Percentiles rank a stretch among this genome's conserved stretches.
Evolutionary conservation across 2,888 invertebrate species (phyloP).

Genomic region (Cyclophora albipunctata): DNA sequence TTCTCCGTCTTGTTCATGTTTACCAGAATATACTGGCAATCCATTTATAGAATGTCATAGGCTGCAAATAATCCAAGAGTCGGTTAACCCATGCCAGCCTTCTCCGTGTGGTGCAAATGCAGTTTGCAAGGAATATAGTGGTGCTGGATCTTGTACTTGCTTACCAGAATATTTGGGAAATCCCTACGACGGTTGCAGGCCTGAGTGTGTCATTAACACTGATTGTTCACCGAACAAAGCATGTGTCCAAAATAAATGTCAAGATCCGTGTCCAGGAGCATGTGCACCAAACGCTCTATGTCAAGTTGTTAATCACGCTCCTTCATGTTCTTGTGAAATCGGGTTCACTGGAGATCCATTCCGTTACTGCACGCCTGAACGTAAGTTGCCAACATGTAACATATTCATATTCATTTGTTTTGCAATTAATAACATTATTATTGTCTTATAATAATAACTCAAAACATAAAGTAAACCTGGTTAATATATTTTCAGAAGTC

Average conservation of each 20-base stretch:
- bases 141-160: constrained; percentile 81
- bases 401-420: neutral
- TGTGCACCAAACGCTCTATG: constrained; percentile 86
- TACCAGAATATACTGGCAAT: constrained; percentile 81
- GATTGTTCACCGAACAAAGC: constrained; percentile 82
- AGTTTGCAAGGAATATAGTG: constrained; percentile 75
- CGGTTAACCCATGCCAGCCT: constrained; percentile 74
- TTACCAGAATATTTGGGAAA: constrained; percentile 82
- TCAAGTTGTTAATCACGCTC: constrained; percentile 82
- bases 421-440: constrained; percentile 1
- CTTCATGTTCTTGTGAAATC: constrained; percentile 79
- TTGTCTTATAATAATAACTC: neutral
- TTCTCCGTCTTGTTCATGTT: constrained; percentile 82
- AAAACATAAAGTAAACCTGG: no score
- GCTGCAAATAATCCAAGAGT: constrained; percentile 50
- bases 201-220: constrained; percentile 81
- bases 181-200: constrained; percentile 84
- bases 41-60: constrained; percentile 80
- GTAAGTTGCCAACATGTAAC: constrained; percentile 56
- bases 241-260: constrained; percentile 83
- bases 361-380: constrained; percentile 72
- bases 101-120: constrained; percentile 81
- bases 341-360: constrained; percentile 86
- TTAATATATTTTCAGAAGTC: constrained; percentile 32
- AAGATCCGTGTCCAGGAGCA: constrained; percentile 85